A percentile compares a stretch with the other conserved stretches of the same genome.
phyloP scores from a whole-genome alignment of 2,888 invertebrate species.

The Seira musarum region DNA sequence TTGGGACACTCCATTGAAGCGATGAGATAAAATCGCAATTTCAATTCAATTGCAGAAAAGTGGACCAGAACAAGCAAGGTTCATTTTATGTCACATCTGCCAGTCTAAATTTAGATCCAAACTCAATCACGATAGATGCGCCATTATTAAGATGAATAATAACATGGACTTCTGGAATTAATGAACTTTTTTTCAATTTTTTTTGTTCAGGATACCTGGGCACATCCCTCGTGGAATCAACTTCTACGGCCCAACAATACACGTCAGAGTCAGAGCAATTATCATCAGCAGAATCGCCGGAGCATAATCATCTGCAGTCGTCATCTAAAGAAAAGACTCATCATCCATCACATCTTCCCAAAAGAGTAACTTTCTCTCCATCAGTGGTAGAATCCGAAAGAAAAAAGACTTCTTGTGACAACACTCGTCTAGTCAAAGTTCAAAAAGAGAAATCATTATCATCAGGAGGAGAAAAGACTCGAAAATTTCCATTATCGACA shows the following conservation, averaged over 20 bases:
- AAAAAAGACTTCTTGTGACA: no score
- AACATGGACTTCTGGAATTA: no score
- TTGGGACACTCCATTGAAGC: no score
- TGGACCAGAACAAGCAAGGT: no score
- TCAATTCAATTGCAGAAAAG: no score
- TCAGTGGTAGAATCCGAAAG: not conserved
- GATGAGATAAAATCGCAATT: no score
- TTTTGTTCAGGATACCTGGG: slow-evolving; percentile 55
- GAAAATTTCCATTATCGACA: slow-evolving; percentile 1
- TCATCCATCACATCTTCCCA: not conserved
- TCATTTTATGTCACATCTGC: no score
- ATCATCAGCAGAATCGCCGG: not conserved
- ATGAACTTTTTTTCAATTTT: no score
- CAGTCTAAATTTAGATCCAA: no score
- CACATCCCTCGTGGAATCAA: slow-evolving; percentile 45
- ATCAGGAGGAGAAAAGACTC: no score
- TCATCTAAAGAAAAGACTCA: not conserved
- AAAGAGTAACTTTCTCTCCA: not conserved
- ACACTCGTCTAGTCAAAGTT: not conserved
- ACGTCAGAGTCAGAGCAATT: not conserved
- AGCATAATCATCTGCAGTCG: not conserved
- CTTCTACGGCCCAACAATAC: slow-evolving; percentile 12
- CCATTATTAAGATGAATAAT: no score
- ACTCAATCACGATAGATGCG: no score
- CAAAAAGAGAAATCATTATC: not conserved